Base-by-base conservation (phyloP, 2,113 vertebrate species). In the Phoenicopterus ruber region DNA sequence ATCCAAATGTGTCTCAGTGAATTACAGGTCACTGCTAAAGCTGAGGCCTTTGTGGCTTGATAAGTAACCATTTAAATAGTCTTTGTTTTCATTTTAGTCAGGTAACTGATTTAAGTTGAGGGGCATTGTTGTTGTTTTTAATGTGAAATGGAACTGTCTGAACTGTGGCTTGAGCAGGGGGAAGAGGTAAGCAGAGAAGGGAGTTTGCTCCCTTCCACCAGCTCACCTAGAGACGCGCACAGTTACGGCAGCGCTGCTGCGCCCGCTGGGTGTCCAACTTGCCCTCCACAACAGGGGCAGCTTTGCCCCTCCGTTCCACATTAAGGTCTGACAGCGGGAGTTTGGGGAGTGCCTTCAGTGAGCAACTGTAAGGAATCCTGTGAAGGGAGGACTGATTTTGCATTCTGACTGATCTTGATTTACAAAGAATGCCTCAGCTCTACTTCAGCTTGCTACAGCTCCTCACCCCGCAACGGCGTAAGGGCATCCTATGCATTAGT, bases 401-500 rank as follows among this genome's bases (percentile, higher is more conserved):
- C 71, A 22, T 93, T 91, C 93, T 82, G 74, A 77, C 59, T 91
- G 3, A 78, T 38, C 70, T 78, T 14, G 1, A 54, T 38, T 93
- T 80, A 73, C 42, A 32, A 70, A 77, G 87, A 90, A 93, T 52
- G 87, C 90, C 94, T 91, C 89, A 67, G 42, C 58, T 90, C 78
- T 70, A 82, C 63, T 84, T 97, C 78, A 13, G 29, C 38, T 84
- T 86, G 84, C 95, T 90, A 93, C 91, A 90, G 89, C 87, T 83
- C 91, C 89, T 97, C 94, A 89, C 54, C 61, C 78, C 82, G 36
- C 62, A 82, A 19, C 0, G 26, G 82, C 0, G 0, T 73, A 84
- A 95, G 94, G 93, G 67, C 91, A 92, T 81, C 93, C 94, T 95
- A 78, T 87, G 93, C 67, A 9, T 62, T 93, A 94, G 95, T 94